Percentiles rank a stretch among this genome's conserved stretches.
Conservation (phyloP, 2,113 vertebrate species). For the Polypterus senegalus region DNA sequence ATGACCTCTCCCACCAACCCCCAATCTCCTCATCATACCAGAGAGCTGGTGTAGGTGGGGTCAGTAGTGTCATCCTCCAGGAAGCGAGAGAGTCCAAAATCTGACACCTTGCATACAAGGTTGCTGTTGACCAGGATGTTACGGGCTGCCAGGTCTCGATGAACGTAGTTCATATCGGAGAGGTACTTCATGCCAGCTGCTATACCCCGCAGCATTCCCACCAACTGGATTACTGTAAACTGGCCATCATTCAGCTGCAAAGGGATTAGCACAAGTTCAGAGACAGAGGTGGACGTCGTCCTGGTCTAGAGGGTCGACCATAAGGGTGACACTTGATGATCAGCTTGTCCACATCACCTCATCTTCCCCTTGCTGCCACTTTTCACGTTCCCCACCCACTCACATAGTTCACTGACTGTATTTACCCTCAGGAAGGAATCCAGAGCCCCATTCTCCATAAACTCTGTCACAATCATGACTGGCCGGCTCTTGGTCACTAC, state of each 20-base stretch:
- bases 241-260: constrained; percentile 83
- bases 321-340: too few relatives aligned
- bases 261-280: constrained; percentile 11
- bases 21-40: constrained; percentile 56
- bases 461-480: constrained; percentile 95
- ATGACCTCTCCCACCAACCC: neutral
- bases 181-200: constrained; percentile 94
- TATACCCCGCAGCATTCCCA: constrained; percentile 88
- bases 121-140: constrained; percentile 97
- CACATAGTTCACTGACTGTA: too few relatives aligned
- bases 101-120: constrained; percentile 92
- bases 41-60: constrained; percentile 89
- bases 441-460: constrained; percentile 95
- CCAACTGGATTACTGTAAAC: constrained; percentile 93
- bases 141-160: constrained; percentile 84
- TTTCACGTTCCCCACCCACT: too few relatives aligned
- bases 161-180: constrained; percentile 93
- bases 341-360: too few relatives aligned
- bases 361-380: too few relatives aligned
- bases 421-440: constrained; percentile 93
- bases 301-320: too few relatives aligned
- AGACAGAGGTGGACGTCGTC: neutral
- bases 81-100: constrained; percentile 89
- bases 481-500: constrained; percentile 96
- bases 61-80: constrained; percentile 83